Base-by-base conservation (phyloP, 2,797 vertebrate genomes). In the Xiphophorus birchmanni region DNA sequence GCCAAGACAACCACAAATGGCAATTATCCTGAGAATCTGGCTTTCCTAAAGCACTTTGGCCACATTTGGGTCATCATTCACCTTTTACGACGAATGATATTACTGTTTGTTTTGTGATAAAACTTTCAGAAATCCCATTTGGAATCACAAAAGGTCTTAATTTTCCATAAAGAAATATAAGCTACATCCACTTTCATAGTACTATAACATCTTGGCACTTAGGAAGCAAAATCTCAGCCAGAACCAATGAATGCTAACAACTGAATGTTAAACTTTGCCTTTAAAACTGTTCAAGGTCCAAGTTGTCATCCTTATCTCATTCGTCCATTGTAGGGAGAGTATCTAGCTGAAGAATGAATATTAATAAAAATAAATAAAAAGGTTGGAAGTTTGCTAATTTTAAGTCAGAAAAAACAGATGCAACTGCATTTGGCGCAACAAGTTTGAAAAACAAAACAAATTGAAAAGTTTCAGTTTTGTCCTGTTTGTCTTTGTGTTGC, bases 41-140 rank as follows among this genome's bases (percentile, higher is more conserved):
- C 73, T 50, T 50, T 45, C 52, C 29, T 71, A 74, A 37, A 84
- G 35, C 9, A n/a, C 74, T 79, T 81, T 69, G 75, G 71, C 6
- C 63, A n/a, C 18, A 75, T 85, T 79, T 26, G 75, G 44, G 32
- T 75, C 15, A 50, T 78, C 77, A 40, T 74, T 81, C 81, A 71
- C 13, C n/a, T 17, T 44, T 71, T 45, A 72, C 3, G 42, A 72
- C 2, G 1, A 26, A 32, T 7, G 47, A 45, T 54, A 73, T 77
- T 50, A 37, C 15, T 42, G 65, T 75, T 79, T 78, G 29, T 84
- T 63, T 65, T 74, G 32, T 50, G 42, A 73, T 17, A 47, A 75
- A 75, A 60, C 56, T 50, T 17, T 79, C 26, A 69, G 54, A 63
- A 65, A 86, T 73, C n/a, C 5, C 26, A 63, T 65, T 50, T 80